Percentiles rank a stretch among this genome's conserved stretches.
These are phyloP conservation scores for Alfaro cultratus DNA, from an alignment of 2,797 vertebrate species.

Conservation along the genomic window DNA sequence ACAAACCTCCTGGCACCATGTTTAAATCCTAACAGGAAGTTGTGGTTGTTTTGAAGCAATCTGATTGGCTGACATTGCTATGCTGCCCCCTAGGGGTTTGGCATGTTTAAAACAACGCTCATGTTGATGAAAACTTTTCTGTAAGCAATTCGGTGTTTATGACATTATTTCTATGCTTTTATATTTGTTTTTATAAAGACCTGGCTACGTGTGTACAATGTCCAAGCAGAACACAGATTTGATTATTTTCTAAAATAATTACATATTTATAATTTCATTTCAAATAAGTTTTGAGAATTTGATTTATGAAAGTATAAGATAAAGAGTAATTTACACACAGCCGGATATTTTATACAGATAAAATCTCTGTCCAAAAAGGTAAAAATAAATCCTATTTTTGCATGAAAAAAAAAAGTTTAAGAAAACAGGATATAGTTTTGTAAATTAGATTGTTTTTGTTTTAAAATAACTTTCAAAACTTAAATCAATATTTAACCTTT, in stretches of 20 bases:
- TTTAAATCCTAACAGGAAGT: too few relatives aligned
- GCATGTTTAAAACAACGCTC: too few relatives aligned
- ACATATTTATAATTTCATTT: not conserved
- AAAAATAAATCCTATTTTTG: not conserved
- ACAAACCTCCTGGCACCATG: too few relatives aligned
- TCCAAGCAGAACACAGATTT: not conserved
- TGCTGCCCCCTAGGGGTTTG: too few relatives aligned
- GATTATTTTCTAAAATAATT: not conserved
- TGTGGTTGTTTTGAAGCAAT: too few relatives aligned
- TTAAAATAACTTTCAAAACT: not conserved
- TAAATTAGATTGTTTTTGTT: not conserved
- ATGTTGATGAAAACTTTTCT: too few relatives aligned
- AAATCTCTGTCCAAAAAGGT: not conserved
- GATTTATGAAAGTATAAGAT: not conserved
- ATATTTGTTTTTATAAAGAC: too few relatives aligned
- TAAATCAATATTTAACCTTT: not conserved
- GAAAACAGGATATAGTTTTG: not conserved
- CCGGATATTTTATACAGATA: not conserved
- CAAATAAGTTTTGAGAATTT: not conserved
- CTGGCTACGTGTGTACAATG: too few relatives aligned
- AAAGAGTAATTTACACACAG: not conserved
- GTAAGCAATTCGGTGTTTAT: too few relatives aligned
- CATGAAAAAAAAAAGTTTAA: not conserved
- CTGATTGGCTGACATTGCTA: too few relatives aligned
- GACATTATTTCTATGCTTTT: too few relatives aligned